Evolutionary conservation across 2,888 invertebrate species (phyloP).

Genomic region (Hemaris fuciformis): DNA sequence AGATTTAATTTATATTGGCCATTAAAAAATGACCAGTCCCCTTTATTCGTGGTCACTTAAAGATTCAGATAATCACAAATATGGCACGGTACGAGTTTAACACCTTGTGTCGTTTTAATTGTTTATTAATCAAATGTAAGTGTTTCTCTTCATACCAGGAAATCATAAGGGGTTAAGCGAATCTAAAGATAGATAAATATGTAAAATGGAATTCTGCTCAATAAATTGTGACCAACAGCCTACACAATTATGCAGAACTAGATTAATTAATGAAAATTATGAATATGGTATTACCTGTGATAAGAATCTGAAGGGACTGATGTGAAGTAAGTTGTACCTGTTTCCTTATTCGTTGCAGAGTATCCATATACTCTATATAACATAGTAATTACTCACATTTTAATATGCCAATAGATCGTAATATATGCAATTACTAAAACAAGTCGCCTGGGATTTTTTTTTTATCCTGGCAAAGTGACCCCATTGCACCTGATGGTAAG

Average conservation of each 20-base stretch:
- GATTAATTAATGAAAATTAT: conserved; percentile 1
- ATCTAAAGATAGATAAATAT: neutral
- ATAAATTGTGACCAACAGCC: neutral
- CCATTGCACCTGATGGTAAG: too few relatives aligned
- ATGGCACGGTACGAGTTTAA: too few relatives aligned
- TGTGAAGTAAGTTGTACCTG: neutral
- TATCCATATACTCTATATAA: neutral
- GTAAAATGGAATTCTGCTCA: neutral
- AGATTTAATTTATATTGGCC: too few relatives aligned
- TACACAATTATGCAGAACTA: neutral
- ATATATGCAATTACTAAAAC: neutral
- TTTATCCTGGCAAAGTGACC: too few relatives aligned
- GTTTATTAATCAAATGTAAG: too few relatives aligned
- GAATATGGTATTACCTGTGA: conserved; percentile 5
- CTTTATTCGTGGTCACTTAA: too few relatives aligned
- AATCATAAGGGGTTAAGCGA: neutral
- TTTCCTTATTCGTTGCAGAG: neutral
- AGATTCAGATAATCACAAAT: too few relatives aligned
- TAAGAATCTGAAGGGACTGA: neutral
- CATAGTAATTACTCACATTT: neutral
- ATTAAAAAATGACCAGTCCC: too few relatives aligned
- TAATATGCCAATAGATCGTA: neutral
- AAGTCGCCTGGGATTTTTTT: neutral
- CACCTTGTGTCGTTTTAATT: too few relatives aligned
- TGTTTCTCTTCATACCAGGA: neutral